Conservation (phyloP, 2,113 vertebrate genomes). For the Bambusicola thoracicus region DNA sequence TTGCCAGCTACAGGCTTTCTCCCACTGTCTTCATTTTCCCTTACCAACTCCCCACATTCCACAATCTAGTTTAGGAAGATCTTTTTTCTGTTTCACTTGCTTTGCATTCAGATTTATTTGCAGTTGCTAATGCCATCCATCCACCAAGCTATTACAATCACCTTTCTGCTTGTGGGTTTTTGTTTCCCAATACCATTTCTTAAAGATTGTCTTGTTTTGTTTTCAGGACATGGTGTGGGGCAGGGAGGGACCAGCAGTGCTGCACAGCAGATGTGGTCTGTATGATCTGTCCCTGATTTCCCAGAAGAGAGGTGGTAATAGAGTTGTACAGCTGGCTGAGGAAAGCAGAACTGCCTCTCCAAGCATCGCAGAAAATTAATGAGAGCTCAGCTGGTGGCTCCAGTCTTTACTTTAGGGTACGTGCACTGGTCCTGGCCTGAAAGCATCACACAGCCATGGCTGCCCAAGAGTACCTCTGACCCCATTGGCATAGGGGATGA, state of each 20-base stretch:
- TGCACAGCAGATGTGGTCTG: neutral
- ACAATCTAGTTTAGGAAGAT: neutral
- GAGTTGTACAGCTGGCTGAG: neutral
- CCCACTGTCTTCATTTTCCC: neutral
- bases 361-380: neutral
- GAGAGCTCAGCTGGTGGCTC: neutral
- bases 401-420: neutral
- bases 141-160: neutral
- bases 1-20: neutral
- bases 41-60: neutral
- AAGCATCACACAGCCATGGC: neutral
- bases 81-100: neutral
- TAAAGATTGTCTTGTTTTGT: neutral
- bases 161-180: neutral
- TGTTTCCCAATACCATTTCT: neutral
- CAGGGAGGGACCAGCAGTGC: neutral
- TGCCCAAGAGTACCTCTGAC: neutral
- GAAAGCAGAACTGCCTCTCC: no score
- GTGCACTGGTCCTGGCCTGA: neutral
- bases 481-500: neutral
- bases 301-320: neutral
- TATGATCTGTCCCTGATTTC: neutral
- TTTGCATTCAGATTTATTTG: neutral
- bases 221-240: neutral
- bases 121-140: neutral